Percentiles rank a stretch among this genome's conserved stretches.
These are phyloP conservation scores for Pangasius krempfi DNA, from an alignment of 2,797 vertebrate species.

Conservation along the genomic window DNA sequence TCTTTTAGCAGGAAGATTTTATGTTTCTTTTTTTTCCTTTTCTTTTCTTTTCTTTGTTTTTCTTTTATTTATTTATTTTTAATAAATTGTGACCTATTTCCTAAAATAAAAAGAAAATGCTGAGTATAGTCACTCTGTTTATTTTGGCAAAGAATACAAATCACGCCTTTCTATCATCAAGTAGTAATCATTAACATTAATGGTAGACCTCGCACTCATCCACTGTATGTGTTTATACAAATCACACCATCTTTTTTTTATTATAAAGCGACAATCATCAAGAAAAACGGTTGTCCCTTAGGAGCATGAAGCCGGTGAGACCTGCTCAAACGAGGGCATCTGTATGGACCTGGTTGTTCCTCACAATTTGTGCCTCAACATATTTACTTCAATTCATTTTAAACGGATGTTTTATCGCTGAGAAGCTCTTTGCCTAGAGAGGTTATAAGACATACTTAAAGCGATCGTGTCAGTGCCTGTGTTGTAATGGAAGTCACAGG, in stretches of 20 bases:
- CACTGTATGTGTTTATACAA: neutral
- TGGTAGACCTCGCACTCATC: neutral
- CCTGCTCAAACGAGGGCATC: neutral
- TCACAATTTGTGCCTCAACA: neutral
- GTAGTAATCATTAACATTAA: neutral
- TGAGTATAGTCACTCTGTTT: neutral
- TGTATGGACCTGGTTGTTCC: constrained; percentile 11
- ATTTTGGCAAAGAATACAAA: neutral
- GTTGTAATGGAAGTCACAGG: constrained; percentile 25
- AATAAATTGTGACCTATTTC: neutral
- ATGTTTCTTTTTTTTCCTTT: too few species aligned
- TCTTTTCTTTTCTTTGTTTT: neutral
- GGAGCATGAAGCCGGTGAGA: neutral
- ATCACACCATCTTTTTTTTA: neutral
- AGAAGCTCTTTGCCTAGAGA: constrained; percentile 19
- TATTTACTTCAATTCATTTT: constrained; percentile 40
- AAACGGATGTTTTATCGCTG: constrained; percentile 36
- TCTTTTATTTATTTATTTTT: neutral
- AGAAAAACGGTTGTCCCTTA: neutral
- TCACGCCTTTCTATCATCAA: neutral
- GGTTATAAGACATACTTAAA: constrained; percentile 38
- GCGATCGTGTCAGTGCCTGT: constrained; percentile 23
- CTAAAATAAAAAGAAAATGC: neutral
- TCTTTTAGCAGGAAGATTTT: neutral
- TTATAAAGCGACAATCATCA: neutral